Evolutionary conservation across 2,888 invertebrate species (phyloP).

Genomic region (Pseudococcus jackbeardsleyi): DNA sequence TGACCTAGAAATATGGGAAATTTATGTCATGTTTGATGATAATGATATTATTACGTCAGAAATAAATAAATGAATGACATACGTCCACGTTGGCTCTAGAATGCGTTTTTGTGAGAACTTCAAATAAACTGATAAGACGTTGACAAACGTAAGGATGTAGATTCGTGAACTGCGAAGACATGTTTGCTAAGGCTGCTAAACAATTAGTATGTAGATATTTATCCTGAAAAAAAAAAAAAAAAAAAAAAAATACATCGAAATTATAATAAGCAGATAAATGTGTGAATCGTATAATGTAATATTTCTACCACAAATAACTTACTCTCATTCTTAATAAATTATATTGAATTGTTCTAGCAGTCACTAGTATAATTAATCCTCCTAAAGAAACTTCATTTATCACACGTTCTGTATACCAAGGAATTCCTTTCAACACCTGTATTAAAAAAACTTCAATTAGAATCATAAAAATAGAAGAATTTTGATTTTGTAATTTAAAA

Average conservation of each 20-base stretch:
- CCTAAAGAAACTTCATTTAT: slow-evolving; percentile 94
- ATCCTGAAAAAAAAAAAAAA: slow-evolving; percentile 74
- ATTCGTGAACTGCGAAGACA: slow-evolving; percentile 92
- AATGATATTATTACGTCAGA: neutral
- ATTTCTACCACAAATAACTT: slow-evolving; percentile 67
- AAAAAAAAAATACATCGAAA: slow-evolving; percentile 45
- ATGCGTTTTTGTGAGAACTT: slow-evolving; percentile 91
- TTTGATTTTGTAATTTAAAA: too few species aligned
- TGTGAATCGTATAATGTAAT: too few species aligned
- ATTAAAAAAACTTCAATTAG: neutral
- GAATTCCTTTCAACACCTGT: slow-evolving; percentile 86
- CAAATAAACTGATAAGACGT: slow-evolving; percentile 90
- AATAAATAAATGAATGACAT: slow-evolving; percentile 69
- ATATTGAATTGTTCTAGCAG: slow-evolving; percentile 96
- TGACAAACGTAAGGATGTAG: slow-evolving; percentile 97
- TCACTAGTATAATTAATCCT: slow-evolving; percentile 91
- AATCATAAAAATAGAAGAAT: neutral
- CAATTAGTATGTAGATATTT: slow-evolving; percentile 99
- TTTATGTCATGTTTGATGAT: neutral
- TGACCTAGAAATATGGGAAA: slow-evolving; percentile 77
- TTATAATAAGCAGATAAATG: neutral
- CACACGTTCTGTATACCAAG: slow-evolving; percentile 94
- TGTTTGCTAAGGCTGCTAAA: slow-evolving; percentile 96
- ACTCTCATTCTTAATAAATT: slow-evolving; percentile 95
- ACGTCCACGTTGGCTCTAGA: slow-evolving; percentile 73